Percentiles rank a stretch among this genome's conserved stretches.
Evolutionary conservation across 2,888 invertebrate genomes (phyloP).

Genomic region (Eurytoma californica): DNA sequence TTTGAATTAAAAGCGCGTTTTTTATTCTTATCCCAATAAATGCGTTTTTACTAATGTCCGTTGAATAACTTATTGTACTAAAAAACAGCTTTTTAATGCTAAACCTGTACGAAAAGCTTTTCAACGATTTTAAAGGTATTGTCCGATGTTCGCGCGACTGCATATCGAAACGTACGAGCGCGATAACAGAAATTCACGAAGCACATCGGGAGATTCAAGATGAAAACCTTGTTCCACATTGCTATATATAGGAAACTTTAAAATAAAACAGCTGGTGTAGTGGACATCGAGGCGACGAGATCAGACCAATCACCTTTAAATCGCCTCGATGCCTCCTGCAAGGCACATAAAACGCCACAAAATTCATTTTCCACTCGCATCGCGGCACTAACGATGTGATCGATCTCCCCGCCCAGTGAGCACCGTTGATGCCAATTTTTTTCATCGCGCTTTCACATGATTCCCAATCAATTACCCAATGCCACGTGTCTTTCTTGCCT

Average conservation of each 20-base stretch:
- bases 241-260: slow-evolving; percentile 65
- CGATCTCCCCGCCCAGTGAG: slow-evolving; percentile 59
- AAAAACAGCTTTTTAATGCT: too few relatives aligned
- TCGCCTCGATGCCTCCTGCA: slow-evolving; percentile 37
- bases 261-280: slow-evolving; percentile 32
- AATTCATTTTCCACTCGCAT: slow-evolving; percentile 63
- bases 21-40: not conserved
- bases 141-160: too few relatives aligned
- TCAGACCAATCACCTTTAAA: slow-evolving; percentile 54
- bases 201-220: slow-evolving; percentile 58
- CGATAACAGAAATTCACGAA: slow-evolving; percentile 54
- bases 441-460: slow-evolving; percentile 32
- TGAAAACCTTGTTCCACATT: slow-evolving; percentile 68
- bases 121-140: too few relatives aligned
- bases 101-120: too few relatives aligned
- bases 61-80: too few relatives aligned
- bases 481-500: slow-evolving; percentile 11
- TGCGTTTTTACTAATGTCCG: too few relatives aligned
- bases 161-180: slow-evolving; percentile 34
- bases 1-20: slow-evolving; percentile 20
- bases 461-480: slow-evolving; percentile 53
- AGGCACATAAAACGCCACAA: slow-evolving; percentile 50
- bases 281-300: slow-evolving; percentile 30
- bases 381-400: slow-evolving; percentile 61
- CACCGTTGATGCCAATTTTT: slow-evolving; percentile 38